Base-by-base conservation (phyloP, 2,888 invertebrate species). In the Ophion costatus region DNA sequence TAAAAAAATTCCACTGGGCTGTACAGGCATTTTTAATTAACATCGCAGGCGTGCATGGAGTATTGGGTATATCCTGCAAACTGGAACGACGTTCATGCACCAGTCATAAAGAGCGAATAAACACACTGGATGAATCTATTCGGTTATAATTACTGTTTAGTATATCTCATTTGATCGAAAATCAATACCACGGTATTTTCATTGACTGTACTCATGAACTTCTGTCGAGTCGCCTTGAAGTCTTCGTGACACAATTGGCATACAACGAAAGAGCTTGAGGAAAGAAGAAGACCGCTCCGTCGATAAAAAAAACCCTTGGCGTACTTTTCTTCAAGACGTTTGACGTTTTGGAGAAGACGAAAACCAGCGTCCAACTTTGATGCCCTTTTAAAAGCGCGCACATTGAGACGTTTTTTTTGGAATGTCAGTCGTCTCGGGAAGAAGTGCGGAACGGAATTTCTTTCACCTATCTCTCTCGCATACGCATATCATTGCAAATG, bases 11-110 rank as follows among this genome's bases (percentile, higher is more conserved):
- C 14, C 11, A 70, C 5, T 51, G 14, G 11, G 57, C 33, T 71
- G 63, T 66, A 59, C 57, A 33, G 3, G 57, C 20, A 67, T 71
- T 66, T 82, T 59, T 59, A 82, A 73, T 59, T 71, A 45, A 33
- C 51, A n/a, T n/a, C 69, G 20, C 24, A 22, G 17, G 7, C 11
- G 7, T 51, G 20, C 6, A n/a, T 69, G 20, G 22, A 51, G 9
- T 24, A 14, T 17, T 0, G 2, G 24, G 24, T 24, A 45, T 24
- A 69, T 24, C 24, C 4, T 0, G 29, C 29, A 29, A 29, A 29
- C 29, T 29, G 29, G 4, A 29, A 4, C 29, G 29, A 29, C 29
- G 29, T 29, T 29, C 29, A 29, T 29, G 29, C 0, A 29, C 4
- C 29, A 29, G 29, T 29, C 3, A 29, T 33, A 66, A 22, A 2